phyloP scores from a whole-genome alignment of 2,888 invertebrate species.

The Torymus auratus region DNA sequence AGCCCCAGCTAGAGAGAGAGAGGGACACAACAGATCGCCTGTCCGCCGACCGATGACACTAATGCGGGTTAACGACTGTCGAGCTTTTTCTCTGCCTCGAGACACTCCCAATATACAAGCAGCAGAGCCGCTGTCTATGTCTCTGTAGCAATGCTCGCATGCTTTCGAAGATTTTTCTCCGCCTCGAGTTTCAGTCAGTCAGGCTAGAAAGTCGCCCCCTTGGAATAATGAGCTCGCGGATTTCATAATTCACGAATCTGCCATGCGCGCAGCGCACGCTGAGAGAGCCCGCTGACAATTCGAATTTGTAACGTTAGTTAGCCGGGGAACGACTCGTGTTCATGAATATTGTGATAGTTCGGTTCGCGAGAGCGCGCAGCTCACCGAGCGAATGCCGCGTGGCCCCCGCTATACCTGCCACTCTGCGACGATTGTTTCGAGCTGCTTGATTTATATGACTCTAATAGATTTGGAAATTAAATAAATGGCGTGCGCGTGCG shows the following conservation, averaged over 20 bases:
- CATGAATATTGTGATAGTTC: slow-evolving; percentile 38
- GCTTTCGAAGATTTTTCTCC: slow-evolving; percentile 2
- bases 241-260: slow-evolving; percentile 45
- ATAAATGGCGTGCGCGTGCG: not conserved
- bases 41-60: slow-evolving; percentile 65
- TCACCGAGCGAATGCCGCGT: too few species aligned
- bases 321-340: slow-evolving; percentile 16
- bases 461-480: slow-evolving; percentile 32
- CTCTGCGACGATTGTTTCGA: slow-evolving; percentile 36
- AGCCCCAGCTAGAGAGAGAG: slow-evolving; percentile 48
- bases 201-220: slow-evolving; percentile 28
- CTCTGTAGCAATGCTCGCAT: not conserved
- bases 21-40: slow-evolving; percentile 65
- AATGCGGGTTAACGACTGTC: slow-evolving; percentile 64
- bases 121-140: too few species aligned
- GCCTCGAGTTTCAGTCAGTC: too few species aligned
- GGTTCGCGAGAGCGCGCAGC: too few species aligned
- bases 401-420: not conserved
- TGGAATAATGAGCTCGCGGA: slow-evolving; percentile 38
- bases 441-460: slow-evolving; percentile 31
- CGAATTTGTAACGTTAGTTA: slow-evolving; percentile 49
- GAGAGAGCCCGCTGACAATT: slow-evolving; percentile 19
- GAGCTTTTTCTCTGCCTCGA: not conserved
- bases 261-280: not conserved
- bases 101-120: slow-evolving; percentile 20